phyloP scores from a whole-genome alignment of 2,113 vertebrate species.

The Cichladusa arquata region DNA sequence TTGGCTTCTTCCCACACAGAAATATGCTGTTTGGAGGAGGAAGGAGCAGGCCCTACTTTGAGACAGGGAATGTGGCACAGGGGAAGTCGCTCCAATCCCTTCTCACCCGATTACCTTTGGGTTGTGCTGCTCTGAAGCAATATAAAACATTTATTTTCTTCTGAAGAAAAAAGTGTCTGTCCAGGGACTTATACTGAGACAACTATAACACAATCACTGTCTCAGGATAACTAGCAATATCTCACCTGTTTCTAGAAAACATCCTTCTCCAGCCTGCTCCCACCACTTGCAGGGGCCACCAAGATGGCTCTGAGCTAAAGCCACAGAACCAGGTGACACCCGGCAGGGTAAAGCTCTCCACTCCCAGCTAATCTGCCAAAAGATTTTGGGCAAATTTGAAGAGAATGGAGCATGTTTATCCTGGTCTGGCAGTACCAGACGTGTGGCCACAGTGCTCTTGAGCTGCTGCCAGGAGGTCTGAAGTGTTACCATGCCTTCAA shows the following conservation, averaged over 20 bases:
- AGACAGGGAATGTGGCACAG: background rate
- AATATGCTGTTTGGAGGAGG: background rate
- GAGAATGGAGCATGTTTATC: background rate
- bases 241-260: background rate
- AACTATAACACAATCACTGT: background rate
- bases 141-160: background rate
- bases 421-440: background rate
- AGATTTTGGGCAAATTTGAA: background rate
- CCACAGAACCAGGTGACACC: accelerated
- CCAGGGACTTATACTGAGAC: background rate
- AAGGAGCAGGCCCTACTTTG: background rate
- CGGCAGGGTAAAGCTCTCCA: background rate
- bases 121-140: background rate
- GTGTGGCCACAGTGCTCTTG: background rate
- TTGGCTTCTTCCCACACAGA: background rate
- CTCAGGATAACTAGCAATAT: background rate
- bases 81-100: background rate
- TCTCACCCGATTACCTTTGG: background rate
- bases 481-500: background rate
- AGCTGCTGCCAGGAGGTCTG: background rate
- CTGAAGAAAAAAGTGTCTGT: background rate
- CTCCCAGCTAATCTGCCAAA: background rate
- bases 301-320: background rate
- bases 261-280: background rate
- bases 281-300: accelerated